These are phyloP conservation scores for Acipenser oxyrinchus DNA, from an alignment of 2,797 vertebrate species.

Conservation along the genomic window DNA sequence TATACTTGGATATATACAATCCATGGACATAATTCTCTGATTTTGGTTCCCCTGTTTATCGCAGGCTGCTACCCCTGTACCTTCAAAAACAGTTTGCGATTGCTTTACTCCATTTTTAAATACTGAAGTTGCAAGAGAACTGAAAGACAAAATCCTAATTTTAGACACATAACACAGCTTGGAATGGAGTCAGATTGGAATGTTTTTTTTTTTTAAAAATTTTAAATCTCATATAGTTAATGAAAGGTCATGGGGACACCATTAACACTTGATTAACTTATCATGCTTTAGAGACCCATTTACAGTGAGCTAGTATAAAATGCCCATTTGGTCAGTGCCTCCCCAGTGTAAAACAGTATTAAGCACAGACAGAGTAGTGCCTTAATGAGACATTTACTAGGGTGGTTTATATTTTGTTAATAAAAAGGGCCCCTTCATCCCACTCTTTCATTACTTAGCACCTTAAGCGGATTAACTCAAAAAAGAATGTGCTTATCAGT, in stretches of 20 bases:
- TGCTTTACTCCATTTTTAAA: too few species aligned
- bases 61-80: too few species aligned
- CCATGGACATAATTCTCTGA: too few species aligned
- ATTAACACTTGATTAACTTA: constrained; percentile 8
- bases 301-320: constrained; percentile 6
- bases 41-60: too few species aligned
- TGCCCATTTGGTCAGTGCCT: constrained; percentile 8
- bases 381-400: constrained; percentile 66
- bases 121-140: too few species aligned
- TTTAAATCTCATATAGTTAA: not conserved
- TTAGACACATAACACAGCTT: not conserved
- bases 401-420: constrained; percentile 56
- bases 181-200: not conserved
- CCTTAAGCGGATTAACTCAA: constrained; percentile 54
- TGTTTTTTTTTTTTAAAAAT: not conserved
- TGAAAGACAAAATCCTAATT: not conserved
- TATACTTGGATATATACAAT: too few species aligned
- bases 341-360: constrained; percentile 4
- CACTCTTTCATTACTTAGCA: constrained; percentile 55
- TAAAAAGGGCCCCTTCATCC: constrained; percentile 49
- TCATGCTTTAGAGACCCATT: constrained; percentile 8
- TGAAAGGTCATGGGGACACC: constrained; percentile 3
- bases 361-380: constrained; percentile 43
- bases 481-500: constrained; percentile 48
- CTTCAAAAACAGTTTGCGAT: too few species aligned